Base-by-base conservation (phyloP, 2,113 vertebrate genomes). In the Urocolius indicus region DNA sequence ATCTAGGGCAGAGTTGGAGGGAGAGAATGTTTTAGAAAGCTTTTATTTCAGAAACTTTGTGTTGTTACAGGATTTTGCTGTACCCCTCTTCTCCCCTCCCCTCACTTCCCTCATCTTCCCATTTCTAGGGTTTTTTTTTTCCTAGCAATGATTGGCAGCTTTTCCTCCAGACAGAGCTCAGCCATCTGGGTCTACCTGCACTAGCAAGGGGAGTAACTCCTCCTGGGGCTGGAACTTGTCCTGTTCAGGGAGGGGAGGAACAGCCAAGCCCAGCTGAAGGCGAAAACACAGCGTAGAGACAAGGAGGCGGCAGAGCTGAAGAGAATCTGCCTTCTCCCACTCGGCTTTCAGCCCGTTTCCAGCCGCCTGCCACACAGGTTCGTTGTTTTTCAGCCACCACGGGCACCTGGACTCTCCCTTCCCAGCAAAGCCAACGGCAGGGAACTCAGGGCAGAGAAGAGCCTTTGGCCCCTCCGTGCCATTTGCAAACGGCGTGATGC, bases 11-110 rank as follows among this genome's bases (percentile, higher is more conserved):
- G 83, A 91, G 87, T 90, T 86, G 43, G 88, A 93, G 83, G 83
- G 71, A 52, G 51, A 81, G 69, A 57, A 78, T 26, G 57, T 57
- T 95, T 88, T 49, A 67, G 81, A 93, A 80, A 65, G 82, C 34
- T 88, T 96, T 96, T 90, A 94, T 96, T 95, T 81, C 90, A 45
- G 75, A 87, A 97, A 96, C 88, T 94, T 95, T 74, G 38, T 68
- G 21, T 58, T 77, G 20, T 88, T 67, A 63, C 55, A 88, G 75
- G 72, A 73, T 93, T 93, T 91, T 74, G 63, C 55, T 14, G 48
- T 48, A 59, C 69, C 78, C 49, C 69, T 89, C 54, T 83, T 36
- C 51, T 87, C 52, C 59, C 75, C 29, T 65, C 63, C 58, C 41
- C 16, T 23, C 16, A 45, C 71, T 80, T 86, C 85, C 72, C 81